phyloP scores from a whole-genome alignment of 2,113 vertebrate genomes.

The Crotalus tigris region DNA sequence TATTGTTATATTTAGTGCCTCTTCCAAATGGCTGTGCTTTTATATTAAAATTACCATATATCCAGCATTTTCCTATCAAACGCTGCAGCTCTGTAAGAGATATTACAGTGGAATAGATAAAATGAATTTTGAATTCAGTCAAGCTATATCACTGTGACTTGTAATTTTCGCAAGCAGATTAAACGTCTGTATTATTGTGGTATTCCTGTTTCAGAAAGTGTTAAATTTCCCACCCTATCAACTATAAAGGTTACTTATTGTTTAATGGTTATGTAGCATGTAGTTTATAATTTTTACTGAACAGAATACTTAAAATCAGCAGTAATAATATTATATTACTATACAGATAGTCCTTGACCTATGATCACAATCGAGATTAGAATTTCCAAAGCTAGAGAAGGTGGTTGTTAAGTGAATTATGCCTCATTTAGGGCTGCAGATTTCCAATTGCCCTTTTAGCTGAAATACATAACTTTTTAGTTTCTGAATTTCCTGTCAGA shows the following conservation, averaged over 20 bases:
- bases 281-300: not conserved
- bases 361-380: not conserved
- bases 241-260: not conserved
- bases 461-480: not conserved
- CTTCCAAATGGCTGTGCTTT: not conserved
- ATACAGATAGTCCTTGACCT: not conserved
- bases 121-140: constrained; percentile 20
- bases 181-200: not conserved
- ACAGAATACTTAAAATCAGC: not conserved
- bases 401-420: not conserved
- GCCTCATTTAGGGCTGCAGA: not conserved
- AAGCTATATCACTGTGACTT: not conserved
- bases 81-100: not conserved
- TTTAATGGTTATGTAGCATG: not conserved
- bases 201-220: not conserved
- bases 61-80: constrained; percentile 1
- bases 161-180: constrained; percentile 12
- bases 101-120: not conserved
- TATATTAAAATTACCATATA: not conserved
- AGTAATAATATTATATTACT: not conserved
- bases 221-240: not conserved
- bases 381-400: not conserved
- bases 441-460: not conserved
- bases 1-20: not conserved
- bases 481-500: not conserved